These are phyloP conservation scores for Bombus ignitus DNA, from an alignment of 1,140 invertebrate species.

Conservation along the genomic window DNA sequence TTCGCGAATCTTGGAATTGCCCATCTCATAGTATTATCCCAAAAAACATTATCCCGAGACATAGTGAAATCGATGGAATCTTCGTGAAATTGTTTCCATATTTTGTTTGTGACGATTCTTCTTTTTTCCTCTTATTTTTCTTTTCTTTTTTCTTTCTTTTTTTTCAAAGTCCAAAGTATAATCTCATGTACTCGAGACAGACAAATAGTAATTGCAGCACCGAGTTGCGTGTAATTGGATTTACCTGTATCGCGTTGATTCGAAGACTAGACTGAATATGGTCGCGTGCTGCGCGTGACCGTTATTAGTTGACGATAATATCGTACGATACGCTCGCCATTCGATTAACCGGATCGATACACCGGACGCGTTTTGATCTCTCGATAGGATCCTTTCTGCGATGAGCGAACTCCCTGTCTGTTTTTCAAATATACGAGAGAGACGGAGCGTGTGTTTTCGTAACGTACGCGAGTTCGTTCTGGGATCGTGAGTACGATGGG, in stretches of 20 bases:
- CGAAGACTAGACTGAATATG: too few species aligned
- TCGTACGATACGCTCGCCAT: conserved; percentile 9
- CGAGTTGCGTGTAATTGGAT: background rate
- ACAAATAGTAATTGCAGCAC: background rate
- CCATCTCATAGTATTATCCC: background rate
- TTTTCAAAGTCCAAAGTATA: background rate
- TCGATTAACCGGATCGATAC: conserved; percentile 42
- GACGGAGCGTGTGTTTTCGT: background rate
- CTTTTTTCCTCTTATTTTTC: fast-evolving
- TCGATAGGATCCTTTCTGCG: background rate
- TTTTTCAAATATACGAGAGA: background rate
- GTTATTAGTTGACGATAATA: conserved; percentile 37
- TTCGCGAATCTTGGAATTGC: background rate
- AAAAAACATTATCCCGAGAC: background rate
- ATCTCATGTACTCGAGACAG: background rate
- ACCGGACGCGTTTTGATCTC: conserved; percentile 7
- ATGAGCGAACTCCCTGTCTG: background rate
- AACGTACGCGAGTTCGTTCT: conserved; percentile 24
- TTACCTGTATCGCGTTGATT: background rate
- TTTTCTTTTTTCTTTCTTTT: fast-evolving
- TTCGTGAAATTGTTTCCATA: background rate
- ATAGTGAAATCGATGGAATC: background rate
- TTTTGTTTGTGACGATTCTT: background rate
- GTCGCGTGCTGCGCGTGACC: conserved; percentile 34
- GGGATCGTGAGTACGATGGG: conserved; percentile 42